phyloP scores from a whole-genome alignment of 2,888 invertebrate genomes.

The Melikaiella ostensackeni region DNA sequence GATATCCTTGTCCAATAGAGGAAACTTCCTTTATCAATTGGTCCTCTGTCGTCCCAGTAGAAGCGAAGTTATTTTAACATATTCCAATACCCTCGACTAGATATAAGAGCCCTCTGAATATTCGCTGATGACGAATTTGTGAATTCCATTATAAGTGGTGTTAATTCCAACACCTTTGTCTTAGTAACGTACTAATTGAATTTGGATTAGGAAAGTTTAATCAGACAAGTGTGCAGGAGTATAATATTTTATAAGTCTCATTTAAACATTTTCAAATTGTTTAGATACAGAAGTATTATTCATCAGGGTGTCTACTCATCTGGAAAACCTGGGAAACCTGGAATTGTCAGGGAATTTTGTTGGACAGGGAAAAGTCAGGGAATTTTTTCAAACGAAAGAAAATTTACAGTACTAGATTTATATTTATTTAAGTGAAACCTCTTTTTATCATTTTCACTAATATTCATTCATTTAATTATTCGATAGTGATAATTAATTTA shows the following conservation, averaged over 20 bases:
- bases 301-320: no score
- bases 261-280: no score
- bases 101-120: neutral
- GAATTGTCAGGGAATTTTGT: no score
- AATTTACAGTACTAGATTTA: no score
- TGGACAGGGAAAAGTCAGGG: no score
- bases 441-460: no score
- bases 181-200: constrained; percentile 17
- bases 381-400: no score
- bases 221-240: neutral
- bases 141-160: constrained; percentile 12
- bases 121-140: constrained; percentile 22
- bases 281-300: no score
- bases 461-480: no score
- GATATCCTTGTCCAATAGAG: no score
- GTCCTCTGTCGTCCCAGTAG: neutral
- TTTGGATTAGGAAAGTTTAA: constrained; percentile 1
- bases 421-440: no score
- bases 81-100: neutral
- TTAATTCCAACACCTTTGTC: constrained; percentile 13
- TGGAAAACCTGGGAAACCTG: neutral
- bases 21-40: neutral
- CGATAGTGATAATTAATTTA: no score
- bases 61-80: constrained; percentile 4
- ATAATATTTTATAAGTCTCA: neutral